Percentiles rank a stretch among this genome's conserved stretches.
These are phyloP conservation scores for Oreocharis arfaki DNA, from an alignment of 2,113 vertebrate genomes.

Conservation along the genomic window DNA sequence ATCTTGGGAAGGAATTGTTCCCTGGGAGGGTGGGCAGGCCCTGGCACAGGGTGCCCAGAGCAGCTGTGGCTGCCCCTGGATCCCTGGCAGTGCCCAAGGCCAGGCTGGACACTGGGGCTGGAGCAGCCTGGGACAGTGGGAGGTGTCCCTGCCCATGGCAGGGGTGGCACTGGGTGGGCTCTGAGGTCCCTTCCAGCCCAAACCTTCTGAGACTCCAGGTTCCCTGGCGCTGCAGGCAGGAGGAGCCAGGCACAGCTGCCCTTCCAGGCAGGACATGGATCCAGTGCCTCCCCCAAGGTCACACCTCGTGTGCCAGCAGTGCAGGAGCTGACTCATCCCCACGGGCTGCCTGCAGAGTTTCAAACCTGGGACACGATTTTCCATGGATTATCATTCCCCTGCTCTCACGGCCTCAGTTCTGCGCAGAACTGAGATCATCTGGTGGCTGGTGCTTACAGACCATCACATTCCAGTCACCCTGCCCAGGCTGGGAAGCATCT, in stretches of 20 bases:
- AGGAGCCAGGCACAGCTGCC: neutral
- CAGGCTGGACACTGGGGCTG: neutral
- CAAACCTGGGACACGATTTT: neutral
- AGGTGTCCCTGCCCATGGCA: neutral
- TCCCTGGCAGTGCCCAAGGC: neutral
- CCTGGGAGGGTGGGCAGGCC: neutral
- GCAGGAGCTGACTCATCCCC: neutral
- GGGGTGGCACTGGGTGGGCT: neutral
- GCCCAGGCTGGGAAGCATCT: fast-evolving
- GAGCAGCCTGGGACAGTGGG: neutral
- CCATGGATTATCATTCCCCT: neutral
- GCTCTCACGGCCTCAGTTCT: neutral
- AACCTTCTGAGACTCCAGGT: neutral
- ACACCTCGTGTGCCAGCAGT: neutral
- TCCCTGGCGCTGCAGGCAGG: neutral
- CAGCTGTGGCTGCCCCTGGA: neutral
- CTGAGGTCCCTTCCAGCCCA: fast-evolving
- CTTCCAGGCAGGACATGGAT: neutral
- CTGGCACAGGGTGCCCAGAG: neutral
- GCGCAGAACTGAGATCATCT: fast-evolving
- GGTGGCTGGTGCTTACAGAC: fast-evolving
- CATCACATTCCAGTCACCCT: neutral
- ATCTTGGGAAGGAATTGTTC: neutral
- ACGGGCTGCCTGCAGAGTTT: neutral
- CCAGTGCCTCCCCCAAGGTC: neutral